phyloP scores from a whole-genome alignment of 2,888 invertebrate genomes.

The Onchidella celtica region DNA sequence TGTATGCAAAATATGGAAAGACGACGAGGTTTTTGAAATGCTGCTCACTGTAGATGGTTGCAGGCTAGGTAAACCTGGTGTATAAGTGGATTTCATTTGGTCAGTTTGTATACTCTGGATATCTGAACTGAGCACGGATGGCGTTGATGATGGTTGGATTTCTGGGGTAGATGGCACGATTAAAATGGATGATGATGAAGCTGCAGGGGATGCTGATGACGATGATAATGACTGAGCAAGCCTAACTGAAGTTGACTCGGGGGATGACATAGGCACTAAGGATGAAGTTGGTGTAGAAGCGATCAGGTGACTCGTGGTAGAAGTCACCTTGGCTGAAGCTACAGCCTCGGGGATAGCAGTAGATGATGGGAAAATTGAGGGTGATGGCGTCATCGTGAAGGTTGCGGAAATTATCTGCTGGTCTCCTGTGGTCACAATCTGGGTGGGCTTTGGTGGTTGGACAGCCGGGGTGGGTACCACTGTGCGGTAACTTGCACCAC shows the following conservation, averaged over 20 bases:
- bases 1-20: no score
- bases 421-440: not conserved
- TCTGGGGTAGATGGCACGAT: not conserved
- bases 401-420: no score
- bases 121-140: not conserved
- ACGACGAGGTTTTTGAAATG: not conserved
- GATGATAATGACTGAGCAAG: not conserved
- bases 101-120: not conserved
- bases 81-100: not conserved
- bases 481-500: slow-evolving; percentile 37
- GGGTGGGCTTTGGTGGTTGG: slow-evolving; percentile 41
- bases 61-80: not conserved
- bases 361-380: not conserved
- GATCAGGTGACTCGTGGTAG: not conserved
- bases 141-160: not conserved
- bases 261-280: not conserved
- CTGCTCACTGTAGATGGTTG: no score
- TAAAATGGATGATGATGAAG: no score
- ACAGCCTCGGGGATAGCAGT: not conserved
- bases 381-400: no score
- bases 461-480: slow-evolving; percentile 52
- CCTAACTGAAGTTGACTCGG: not conserved
- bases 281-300: not conserved
- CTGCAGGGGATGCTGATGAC: not conserved
- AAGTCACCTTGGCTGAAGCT: not conserved